Conservation (phyloP, 1,140 invertebrate genomes). For the Antheraea mylitta region DNA sequence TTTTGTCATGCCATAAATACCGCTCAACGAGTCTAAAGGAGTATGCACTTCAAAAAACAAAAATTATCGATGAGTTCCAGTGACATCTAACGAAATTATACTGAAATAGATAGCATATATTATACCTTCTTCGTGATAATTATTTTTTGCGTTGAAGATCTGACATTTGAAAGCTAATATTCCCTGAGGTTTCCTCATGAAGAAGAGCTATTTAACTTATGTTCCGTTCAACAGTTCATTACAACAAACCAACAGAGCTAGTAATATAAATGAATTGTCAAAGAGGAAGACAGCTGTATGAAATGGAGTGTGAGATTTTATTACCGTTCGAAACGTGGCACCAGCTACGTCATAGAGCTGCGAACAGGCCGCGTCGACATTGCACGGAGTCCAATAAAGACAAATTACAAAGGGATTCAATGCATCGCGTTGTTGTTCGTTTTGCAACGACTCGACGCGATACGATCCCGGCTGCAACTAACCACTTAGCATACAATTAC, state of each 20-base stretch:
- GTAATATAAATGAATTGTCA: constrained; percentile 18
- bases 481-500: not conserved
- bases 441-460: constrained; percentile 22
- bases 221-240: too few species aligned
- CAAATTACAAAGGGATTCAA: constrained; percentile 34
- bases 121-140: too few species aligned
- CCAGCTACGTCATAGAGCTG: constrained; percentile 32
- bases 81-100: too few species aligned
- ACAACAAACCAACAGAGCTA: not conserved
- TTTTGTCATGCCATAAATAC: too few species aligned
- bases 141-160: too few species aligned
- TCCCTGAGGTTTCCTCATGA: too few species aligned
- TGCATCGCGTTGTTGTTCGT: constrained; percentile 31
- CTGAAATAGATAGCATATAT: too few species aligned
- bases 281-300: constrained; percentile 25
- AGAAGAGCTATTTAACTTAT: too few species aligned
- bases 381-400: constrained; percentile 34
- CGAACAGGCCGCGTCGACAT: constrained; percentile 30
- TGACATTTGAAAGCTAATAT: too few species aligned
- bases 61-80: too few species aligned
- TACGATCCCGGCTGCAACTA: not conserved
- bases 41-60: too few species aligned
- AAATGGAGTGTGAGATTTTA: constrained; percentile 42
- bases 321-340: constrained; percentile 20
- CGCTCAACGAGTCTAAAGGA: too few species aligned